Evolutionary conservation across 1,140 invertebrate species (phyloP), one percentile per base, ranked within the genome.

Genomic region (Dinoponera quadriceps): DNA sequence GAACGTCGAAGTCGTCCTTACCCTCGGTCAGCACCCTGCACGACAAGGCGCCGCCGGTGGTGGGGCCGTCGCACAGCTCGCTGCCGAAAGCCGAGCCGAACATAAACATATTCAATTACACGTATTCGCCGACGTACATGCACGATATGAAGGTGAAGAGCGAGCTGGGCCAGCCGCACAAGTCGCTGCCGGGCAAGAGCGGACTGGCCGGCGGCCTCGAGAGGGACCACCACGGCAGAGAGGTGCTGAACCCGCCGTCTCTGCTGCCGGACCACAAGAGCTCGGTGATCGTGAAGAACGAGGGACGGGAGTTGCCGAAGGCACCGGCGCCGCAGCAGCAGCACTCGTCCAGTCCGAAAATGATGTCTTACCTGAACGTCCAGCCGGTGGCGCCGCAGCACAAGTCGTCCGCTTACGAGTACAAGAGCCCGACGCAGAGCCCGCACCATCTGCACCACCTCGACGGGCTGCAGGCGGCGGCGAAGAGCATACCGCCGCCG

Each of bases 221-320:
- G 16, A 91, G 94, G 75, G 95, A 96, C 33, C 93, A 92, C 57
- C 93, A 93, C n/a, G 90, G 89, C 9, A 94, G 95, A 88, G 95
- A 96, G 81, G 93, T 95, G 22, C 91, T 96, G 38, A 96, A 95
- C 82, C 96, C 95, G 18, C 95, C 96, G 65, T 95, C 95, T 9
- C 88, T 96, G 2, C 92, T 96, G 66, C 95, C 95, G 86, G 96
- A 97, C 93, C 93, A 96, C 83, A 97, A 97, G 89, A 97, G 95
- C 90, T 96, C 96, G 90, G 97, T 97, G 86, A 97, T 97, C 92
- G 96, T 97, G 25, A 97, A 97, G 93, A 96, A 97, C 91, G 96
- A 97, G 83, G 95, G 95, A 27, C 96, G 96, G 89, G 94, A 94
- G 49, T 93, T 95, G 73, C 94, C 95, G 73, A 95, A 96, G 85